Evolutionary conservation across 2,888 invertebrate genomes (phyloP), one percentile per base, ranked within the genome.

Genomic region (Parochlus steinenii): DNA sequence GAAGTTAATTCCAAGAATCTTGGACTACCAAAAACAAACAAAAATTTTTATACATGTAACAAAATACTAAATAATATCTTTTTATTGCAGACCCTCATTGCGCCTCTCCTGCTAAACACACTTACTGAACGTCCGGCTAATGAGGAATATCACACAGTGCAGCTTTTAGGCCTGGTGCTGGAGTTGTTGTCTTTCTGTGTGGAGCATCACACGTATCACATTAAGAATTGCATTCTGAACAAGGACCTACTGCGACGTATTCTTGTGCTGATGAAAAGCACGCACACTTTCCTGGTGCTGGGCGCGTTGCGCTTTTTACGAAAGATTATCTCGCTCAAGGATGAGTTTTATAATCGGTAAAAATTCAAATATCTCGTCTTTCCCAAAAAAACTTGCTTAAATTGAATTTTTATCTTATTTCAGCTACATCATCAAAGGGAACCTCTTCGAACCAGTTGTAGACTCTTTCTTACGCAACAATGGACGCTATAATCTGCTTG

Each of bases 201-300:
- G 31, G 97, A 98, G 58, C 97, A 98, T 66, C 98, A 99, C 65
- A 86, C 89, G 39, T 93, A 90, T 67, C 90, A 97, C 66, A 93
- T 97, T 61, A 93, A 95, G 60, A 92, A 92, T 57, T 95, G 90
- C 64, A 83, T 95, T 61, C 71, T 97, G 52, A 87, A 87, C 65
- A 93, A 92, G 64, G 93, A 98, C 65, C 71, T 98, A 46, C 71
- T 98, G 44, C 78, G 89, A 56, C 76, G 89, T 58, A 89, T 97
- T 58, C 69, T 98, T 47, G 87, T 95, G 48, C 71, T 97, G 45
- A 90, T 95, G 85, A 83, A 89, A 58, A 93, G 93, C 42, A 82
- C 80, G 50, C 95, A 97, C 64, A 89, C 90, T 51, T 98, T 98
- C 69, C 74, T 98, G 47, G 92, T 93, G 48, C 72, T 98, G 40